These are phyloP conservation scores for Oophaga sylvatica DNA, from an alignment of 2,797 vertebrate genomes.

Conservation along the genomic window DNA sequence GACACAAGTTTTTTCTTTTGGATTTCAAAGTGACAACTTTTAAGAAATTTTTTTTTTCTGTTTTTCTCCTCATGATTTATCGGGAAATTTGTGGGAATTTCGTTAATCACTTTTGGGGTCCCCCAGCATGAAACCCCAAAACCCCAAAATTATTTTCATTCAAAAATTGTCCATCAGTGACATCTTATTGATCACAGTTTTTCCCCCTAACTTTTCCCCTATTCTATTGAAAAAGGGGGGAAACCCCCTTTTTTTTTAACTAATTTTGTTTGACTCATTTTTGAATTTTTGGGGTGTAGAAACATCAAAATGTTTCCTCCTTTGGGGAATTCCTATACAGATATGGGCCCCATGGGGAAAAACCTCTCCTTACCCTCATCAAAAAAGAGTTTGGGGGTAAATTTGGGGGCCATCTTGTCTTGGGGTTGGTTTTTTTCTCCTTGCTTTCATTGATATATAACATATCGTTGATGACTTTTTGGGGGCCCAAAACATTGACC, in stretches of 20 bases:
- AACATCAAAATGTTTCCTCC: constrained; percentile 27
- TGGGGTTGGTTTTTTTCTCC: not conserved
- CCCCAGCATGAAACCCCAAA: not conserved
- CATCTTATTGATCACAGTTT: not conserved
- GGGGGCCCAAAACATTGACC: not conserved
- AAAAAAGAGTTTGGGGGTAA: not conserved
- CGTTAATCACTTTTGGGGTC: not conserved
- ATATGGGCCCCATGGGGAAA: too few relatives aligned
- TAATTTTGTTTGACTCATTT: not conserved
- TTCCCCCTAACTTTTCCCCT: not conserved
- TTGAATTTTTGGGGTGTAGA: constrained; percentile 12
- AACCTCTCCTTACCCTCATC: not conserved
- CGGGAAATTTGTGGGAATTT: too few relatives aligned
- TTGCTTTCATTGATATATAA: not conserved
- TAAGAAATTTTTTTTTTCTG: too few relatives aligned
- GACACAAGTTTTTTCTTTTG: too few relatives aligned
- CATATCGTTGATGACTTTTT: not conserved
- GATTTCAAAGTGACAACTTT: too few relatives aligned
- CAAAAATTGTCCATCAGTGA: constrained; percentile 1
- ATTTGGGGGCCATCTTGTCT: not conserved
- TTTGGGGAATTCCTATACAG: constrained; percentile 19
- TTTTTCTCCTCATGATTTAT: too few relatives aligned
- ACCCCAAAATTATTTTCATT: too few relatives aligned
- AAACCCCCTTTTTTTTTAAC: not conserved
- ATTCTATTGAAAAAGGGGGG: not conserved